Evolutionary conservation across 2,797 vertebrate genomes (phyloP).

Genomic region (Menidia menidia): DNA sequence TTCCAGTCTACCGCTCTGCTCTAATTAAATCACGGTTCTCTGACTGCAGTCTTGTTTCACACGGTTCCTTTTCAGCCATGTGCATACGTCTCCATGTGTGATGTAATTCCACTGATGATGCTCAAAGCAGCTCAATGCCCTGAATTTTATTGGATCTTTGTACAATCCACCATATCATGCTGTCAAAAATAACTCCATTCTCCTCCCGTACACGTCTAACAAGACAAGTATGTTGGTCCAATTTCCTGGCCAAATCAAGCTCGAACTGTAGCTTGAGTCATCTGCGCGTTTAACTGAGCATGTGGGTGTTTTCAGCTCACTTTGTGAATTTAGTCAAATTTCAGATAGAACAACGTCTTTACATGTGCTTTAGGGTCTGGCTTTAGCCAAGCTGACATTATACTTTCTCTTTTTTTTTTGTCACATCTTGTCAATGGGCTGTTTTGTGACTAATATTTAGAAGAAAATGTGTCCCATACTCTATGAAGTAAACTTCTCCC

Average conservation of each 20-base stretch:
- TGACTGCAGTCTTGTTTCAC: no score
- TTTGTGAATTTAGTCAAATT: background rate
- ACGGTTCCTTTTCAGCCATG: no score
- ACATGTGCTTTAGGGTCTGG: background rate
- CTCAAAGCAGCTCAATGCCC: no score
- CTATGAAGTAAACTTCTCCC: slow-evolving; percentile 99
- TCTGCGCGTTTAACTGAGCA: background rate
- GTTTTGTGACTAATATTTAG: background rate
- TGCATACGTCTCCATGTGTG: no score
- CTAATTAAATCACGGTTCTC: no score
- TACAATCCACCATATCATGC: no score
- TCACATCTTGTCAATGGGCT: background rate
- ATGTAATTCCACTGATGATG: no score
- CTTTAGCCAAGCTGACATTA: background rate
- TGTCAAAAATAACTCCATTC: no score
- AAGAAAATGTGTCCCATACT: slow-evolving; percentile 75
- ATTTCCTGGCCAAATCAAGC: background rate
- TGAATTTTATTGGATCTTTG: no score
- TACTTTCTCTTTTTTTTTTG: background rate
- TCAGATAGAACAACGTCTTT: background rate
- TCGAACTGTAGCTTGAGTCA: background rate
- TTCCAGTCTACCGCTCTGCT: no score
- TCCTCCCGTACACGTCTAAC: no score
- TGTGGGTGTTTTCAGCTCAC: background rate
- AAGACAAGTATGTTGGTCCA: no score